Evolutionary conservation across 2,113 vertebrate species (phyloP).

Genomic region (Channa argus): DNA sequence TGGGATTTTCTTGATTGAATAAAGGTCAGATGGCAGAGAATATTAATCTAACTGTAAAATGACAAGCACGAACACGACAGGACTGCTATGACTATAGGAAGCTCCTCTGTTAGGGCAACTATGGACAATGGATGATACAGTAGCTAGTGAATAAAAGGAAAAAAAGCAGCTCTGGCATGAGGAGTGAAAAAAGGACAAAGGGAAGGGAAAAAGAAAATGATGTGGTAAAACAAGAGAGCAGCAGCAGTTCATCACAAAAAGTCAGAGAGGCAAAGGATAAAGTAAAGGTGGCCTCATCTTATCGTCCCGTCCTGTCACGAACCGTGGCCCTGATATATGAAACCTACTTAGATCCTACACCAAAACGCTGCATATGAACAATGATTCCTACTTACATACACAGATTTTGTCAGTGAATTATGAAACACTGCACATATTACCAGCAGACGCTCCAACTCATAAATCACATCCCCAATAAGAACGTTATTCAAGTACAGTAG

Average conservation of each 20-base stretch:
- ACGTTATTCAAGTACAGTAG: constrained; percentile 36
- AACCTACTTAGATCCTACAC: constrained; percentile 58
- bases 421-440: constrained; percentile 40
- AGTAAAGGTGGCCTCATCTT: constrained; percentile 76
- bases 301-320: constrained; percentile 74
- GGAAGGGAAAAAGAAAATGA: constrained; percentile 60
- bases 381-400: constrained; percentile 52
- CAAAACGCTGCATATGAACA: constrained; percentile 56
- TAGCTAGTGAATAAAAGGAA: constrained; percentile 59
- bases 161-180: constrained; percentile 48
- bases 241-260: constrained; percentile 69
- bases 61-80: background rate
- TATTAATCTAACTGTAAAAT: constrained; percentile 9
- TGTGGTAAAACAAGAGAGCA: constrained; percentile 70
- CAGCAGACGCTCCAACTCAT: constrained; percentile 34
- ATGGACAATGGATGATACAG: constrained; percentile 31
- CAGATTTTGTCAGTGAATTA: constrained; percentile 65
- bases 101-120: background rate
- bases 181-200: constrained; percentile 40
- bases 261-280: constrained; percentile 65
- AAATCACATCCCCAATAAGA: constrained; percentile 48
- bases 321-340: constrained; percentile 69
- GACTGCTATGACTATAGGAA: constrained; percentile 22
- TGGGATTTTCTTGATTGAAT: background rate
- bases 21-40: background rate